Percentiles rank a stretch among this genome's conserved stretches.
Conservation (phyloP, 2,888 invertebrate genomes). For the Leucozona laternaria region DNA sequence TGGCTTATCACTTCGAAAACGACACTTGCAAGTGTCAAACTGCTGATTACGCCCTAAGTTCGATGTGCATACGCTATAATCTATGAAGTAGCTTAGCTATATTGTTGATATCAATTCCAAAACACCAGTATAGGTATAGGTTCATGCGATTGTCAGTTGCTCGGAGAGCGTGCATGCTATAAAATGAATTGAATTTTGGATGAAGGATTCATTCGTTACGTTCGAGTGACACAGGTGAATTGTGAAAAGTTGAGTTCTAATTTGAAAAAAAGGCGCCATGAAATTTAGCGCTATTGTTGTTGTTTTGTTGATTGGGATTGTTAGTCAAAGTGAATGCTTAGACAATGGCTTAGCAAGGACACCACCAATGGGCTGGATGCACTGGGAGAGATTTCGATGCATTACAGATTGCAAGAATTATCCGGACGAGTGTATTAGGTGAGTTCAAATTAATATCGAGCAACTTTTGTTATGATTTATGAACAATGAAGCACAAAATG, state of each 20-base stretch:
- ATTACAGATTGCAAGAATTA: constrained; percentile 86
- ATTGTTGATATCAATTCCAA: constrained; percentile 28
- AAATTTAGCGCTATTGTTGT: constrained; percentile 40
- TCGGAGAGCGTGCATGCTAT: constrained; percentile 20
- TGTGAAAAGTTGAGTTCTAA: constrained; percentile 17
- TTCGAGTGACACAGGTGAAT: constrained; percentile 43
- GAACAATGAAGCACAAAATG: too few relatives aligned
- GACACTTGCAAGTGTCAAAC: constrained; percentile 57
- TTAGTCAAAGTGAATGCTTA: constrained; percentile 77
- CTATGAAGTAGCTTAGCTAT: constrained; percentile 23
- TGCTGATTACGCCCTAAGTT: constrained; percentile 59
- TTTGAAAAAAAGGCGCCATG: constrained; percentile 38
- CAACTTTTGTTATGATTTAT: neutral
- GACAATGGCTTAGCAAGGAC: constrained; percentile 87
- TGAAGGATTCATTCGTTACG: constrained; percentile 63
- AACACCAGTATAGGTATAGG: neutral
- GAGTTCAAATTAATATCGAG: constrained; percentile 51
- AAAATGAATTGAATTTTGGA: constrained; percentile 40
- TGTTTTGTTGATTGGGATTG: constrained; percentile 26
- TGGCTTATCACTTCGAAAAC: constrained; percentile 45
- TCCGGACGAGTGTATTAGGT: constrained; percentile 88
- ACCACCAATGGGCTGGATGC: constrained; percentile 90
- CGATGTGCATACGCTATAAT: constrained; percentile 37
- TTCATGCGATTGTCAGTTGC: neutral
- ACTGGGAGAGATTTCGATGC: constrained; percentile 88